Evolutionary conservation across 2,888 invertebrate genomes (phyloP).

Genomic region (Drosophila macrospina): DNA sequence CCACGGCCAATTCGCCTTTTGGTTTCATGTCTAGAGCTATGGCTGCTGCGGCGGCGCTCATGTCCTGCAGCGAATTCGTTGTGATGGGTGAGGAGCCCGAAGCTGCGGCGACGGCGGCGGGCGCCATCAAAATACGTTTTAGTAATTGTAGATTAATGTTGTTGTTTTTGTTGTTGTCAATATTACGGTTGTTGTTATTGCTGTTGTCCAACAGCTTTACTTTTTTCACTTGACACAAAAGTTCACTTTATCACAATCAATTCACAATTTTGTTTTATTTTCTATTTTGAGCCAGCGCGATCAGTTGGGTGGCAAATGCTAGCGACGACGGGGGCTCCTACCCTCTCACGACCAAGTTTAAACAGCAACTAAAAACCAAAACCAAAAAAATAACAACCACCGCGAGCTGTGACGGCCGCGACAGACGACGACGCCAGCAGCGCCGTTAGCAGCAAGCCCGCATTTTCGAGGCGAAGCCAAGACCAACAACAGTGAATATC

Average conservation of each 20-base stretch:
- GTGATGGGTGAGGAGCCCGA: slow-evolving; percentile 62
- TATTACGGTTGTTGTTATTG: slow-evolving; percentile 23
- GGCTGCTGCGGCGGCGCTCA: slow-evolving; percentile 81
- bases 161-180: slow-evolving; percentile 27
- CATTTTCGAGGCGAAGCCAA: slow-evolving; percentile 70
- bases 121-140: slow-evolving; percentile 65
- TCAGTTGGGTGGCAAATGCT: slow-evolving; percentile 51
- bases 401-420: slow-evolving; percentile 65
- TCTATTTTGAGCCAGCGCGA: slow-evolving; percentile 37
- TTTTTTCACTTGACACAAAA: slow-evolving; percentile 46
- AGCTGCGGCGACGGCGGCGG: slow-evolving; percentile 63
- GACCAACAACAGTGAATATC: slow-evolving; percentile 51
- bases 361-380: slow-evolving; percentile 84
- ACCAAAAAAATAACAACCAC: slow-evolving; percentile 82
- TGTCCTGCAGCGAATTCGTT: slow-evolving; percentile 76
- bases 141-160: slow-evolving; percentile 48
- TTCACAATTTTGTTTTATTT: slow-evolving; percentile 29
- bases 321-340: slow-evolving; percentile 70
- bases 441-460: slow-evolving; percentile 77
- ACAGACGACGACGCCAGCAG: slow-evolving; percentile 61
- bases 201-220: slow-evolving; percentile 31
- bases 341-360: slow-evolving; percentile 85
- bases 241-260: slow-evolving; percentile 39
- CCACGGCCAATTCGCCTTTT: slow-evolving; percentile 54
- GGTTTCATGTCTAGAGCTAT: slow-evolving; percentile 81